These are phyloP conservation scores for Prorops nasuta DNA, from an alignment of 1,140 invertebrate species.

Conservation along the genomic window DNA sequence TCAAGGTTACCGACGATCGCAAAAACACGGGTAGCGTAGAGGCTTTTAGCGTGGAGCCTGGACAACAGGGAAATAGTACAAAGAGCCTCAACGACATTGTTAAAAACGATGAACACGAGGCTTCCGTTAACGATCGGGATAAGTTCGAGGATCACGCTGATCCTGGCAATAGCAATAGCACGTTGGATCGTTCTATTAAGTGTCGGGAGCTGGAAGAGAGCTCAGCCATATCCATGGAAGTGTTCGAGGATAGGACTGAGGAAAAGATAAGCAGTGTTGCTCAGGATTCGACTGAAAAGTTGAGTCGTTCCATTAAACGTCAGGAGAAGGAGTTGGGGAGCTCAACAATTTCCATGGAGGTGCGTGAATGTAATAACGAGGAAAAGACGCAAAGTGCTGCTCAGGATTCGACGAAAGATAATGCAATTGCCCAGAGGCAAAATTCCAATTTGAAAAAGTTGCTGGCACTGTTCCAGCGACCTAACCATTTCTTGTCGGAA, in stretches of 20 bases:
- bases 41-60: too few species aligned
- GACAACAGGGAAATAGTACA: not conserved
- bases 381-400: not conserved
- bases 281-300: not conserved
- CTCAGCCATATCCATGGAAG: not conserved
- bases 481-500: slow-evolving; percentile 29
- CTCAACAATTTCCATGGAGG: not conserved
- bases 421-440: slow-evolving; percentile 17
- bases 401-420: slow-evolving; percentile 1
- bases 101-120: not conserved
- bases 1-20: not conserved
- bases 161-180: not conserved
- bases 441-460: slow-evolving; percentile 34
- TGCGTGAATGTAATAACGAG: not conserved
- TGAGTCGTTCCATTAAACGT: not conserved
- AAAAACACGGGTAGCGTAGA: too few species aligned
- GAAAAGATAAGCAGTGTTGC: not conserved
- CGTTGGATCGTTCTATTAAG: too few species aligned
- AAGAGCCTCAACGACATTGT: not conserved
- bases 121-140: not conserved
- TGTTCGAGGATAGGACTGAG: not conserved
- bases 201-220: not conserved
- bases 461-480: slow-evolving; percentile 35
- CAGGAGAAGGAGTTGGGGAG: not conserved
- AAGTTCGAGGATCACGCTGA: not conserved